A percentile compares a stretch with the other conserved stretches of the same genome.
phyloP scores from a whole-genome alignment of 1,140 invertebrate genomes.

The Arion vulgaris region DNA sequence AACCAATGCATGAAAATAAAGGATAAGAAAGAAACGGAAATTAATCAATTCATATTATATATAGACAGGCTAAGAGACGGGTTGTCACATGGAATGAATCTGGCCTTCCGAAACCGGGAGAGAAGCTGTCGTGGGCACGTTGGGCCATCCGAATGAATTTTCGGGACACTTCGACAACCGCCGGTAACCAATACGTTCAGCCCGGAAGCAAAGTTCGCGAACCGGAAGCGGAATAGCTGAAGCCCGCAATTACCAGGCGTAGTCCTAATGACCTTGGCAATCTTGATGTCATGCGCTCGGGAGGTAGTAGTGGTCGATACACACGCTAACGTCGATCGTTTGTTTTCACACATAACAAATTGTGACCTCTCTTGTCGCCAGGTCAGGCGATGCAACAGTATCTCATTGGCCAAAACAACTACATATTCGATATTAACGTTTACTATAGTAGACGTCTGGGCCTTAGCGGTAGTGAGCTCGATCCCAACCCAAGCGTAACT shows the following conservation, averaged over 20 bases:
- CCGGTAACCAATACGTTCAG: constrained; percentile 32
- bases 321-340: constrained; percentile 18
- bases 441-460: too few species aligned
- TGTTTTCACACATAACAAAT: constrained; percentile 28
- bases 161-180: constrained; percentile 27
- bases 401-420: not conserved
- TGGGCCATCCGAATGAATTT: constrained; percentile 9
- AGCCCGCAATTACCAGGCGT: constrained; percentile 34
- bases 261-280: constrained; percentile 29
- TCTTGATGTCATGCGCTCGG: constrained; percentile 28
- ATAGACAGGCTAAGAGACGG: not conserved
- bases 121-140: constrained; percentile 20
- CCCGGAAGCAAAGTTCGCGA: constrained; percentile 32
- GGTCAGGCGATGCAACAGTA: not conserved
- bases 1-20: not conserved
- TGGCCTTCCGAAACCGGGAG: constrained; percentile 24
- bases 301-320: constrained; percentile 4
- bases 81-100: constrained; percentile 23
- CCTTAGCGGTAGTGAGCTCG: too few species aligned
- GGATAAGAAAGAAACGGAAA: not conserved
- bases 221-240: constrained; percentile 30
- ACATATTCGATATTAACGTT: too few species aligned
- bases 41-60: constrained; percentile 22
- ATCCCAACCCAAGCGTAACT: too few species aligned
- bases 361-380: not conserved